Percentiles rank a stretch among this genome's conserved stretches.
phyloP scores from a whole-genome alignment of 2,113 vertebrate species.

The Benthochromis sp. region DNA sequence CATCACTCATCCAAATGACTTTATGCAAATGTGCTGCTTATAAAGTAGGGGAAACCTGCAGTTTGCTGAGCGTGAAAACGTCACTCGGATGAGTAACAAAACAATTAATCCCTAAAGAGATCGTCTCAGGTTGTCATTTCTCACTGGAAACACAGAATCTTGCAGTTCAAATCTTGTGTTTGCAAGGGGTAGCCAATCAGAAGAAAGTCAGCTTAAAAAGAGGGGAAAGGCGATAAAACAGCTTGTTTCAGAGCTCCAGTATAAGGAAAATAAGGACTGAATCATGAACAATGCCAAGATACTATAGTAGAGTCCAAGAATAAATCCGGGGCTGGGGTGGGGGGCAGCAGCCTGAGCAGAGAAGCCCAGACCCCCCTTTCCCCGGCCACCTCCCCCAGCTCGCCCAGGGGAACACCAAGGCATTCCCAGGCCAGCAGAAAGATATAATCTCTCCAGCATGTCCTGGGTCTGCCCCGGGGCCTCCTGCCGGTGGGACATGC shows the following conservation, averaged over 20 bases:
- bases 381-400: accelerated
- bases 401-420: not conserved
- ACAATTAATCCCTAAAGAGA: not conserved
- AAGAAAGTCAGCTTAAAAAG: not conserved
- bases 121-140: not conserved
- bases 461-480: not conserved
- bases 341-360: not conserved
- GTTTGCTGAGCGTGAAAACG: not conserved
- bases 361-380: accelerated
- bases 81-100: not conserved
- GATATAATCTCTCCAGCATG: not conserved
- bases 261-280: not conserved
- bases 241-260: not conserved
- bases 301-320: not conserved
- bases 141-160: not conserved
- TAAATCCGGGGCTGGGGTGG: accelerated
- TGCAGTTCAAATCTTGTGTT: not conserved
- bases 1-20: not conserved
- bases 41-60: not conserved
- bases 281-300: not conserved
- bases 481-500: accelerated
- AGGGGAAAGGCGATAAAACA: accelerated
- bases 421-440: not conserved
- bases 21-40: not conserved
- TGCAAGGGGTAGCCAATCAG: not conserved